Percentiles rank a stretch among this genome's conserved stretches.
Conservation (phyloP, 2,797 vertebrate genomes). For the Oreonectes daqikongensis region DNA sequence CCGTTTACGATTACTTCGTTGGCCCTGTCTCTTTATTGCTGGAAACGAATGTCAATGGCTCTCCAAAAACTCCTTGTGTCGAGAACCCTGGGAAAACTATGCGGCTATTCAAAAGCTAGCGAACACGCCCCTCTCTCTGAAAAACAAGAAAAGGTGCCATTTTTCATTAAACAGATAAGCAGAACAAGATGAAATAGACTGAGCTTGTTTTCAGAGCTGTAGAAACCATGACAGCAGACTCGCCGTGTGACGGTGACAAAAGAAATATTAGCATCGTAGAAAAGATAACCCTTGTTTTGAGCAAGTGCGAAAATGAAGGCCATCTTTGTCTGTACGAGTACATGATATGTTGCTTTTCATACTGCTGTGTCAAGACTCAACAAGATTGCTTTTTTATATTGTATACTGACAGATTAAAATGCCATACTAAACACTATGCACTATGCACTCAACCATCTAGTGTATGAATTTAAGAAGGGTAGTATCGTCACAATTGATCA, state of each 20-base stretch:
- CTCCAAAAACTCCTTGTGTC: constrained; percentile 17
- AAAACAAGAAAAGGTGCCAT: constrained; percentile 32
- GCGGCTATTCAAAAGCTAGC: constrained; percentile 38
- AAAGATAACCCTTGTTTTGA: constrained; percentile 27
- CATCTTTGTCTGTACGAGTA: background rate
- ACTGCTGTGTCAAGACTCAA: background rate
- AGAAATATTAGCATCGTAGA: constrained; percentile 68
- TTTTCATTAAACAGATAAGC: constrained; percentile 66
- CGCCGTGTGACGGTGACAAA: constrained; percentile 65
- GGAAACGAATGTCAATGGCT: constrained; percentile 45
- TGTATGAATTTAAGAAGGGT: too few relatives aligned
- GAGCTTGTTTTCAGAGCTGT: constrained; percentile 25
- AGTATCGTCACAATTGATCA: background rate
- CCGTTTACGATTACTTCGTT: constrained; percentile 25
- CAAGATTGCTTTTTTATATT: background rate
- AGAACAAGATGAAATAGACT: constrained; percentile 54
- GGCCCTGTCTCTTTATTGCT: constrained; percentile 24
- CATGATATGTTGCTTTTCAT: background rate
- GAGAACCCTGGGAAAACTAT: constrained; percentile 4
- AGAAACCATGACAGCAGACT: constrained; percentile 13
- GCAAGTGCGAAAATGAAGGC: constrained; percentile 23
- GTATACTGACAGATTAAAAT: background rate
- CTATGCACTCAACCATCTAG: too few relatives aligned
- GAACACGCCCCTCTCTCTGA: constrained; percentile 51
- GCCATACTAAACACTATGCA: too few relatives aligned